Conservation (phyloP, 2,888 invertebrate species). For the Cerceris ruficornis region DNA sequence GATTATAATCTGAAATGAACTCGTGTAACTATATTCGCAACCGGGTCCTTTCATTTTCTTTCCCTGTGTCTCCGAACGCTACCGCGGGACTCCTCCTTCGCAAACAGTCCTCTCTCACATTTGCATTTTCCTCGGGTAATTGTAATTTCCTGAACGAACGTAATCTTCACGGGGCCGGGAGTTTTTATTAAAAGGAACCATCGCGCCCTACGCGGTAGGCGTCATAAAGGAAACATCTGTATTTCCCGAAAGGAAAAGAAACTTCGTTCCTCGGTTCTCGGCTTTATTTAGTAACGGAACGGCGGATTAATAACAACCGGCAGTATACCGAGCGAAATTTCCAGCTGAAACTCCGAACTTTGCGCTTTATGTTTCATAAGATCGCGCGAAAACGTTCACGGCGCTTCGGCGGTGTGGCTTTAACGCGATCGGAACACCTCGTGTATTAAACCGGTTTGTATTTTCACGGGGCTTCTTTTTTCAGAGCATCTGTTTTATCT, state of each 20-base stretch:
- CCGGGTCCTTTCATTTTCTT: conserved; percentile 26
- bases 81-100: not conserved
- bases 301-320: conserved; percentile 11
- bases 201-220: conserved; percentile 8
- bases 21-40: conserved; percentile 18
- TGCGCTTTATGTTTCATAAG: not conserved
- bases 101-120: conserved; percentile 28
- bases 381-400: not conserved
- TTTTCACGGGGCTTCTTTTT: too few relatives aligned
- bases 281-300: conserved; percentile 17
- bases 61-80: not conserved
- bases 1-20: conserved; percentile 38
- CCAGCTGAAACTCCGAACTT: not conserved
- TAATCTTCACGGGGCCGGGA: conserved; percentile 25
- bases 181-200: conserved; percentile 38
- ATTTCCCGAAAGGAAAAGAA: conserved; percentile 30
- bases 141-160: conserved; percentile 51
- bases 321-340: conserved; percentile 7
- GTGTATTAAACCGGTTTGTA: too few relatives aligned
- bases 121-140: conserved; percentile 47
- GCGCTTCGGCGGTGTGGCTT: not conserved
- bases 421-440: not conserved
- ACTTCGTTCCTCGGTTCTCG: conserved; percentile 9
- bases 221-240: conserved; percentile 40
- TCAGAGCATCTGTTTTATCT: too few relatives aligned